phyloP scores from a whole-genome alignment of 2,113 vertebrate genomes.

The Panthera tigris region DNA sequence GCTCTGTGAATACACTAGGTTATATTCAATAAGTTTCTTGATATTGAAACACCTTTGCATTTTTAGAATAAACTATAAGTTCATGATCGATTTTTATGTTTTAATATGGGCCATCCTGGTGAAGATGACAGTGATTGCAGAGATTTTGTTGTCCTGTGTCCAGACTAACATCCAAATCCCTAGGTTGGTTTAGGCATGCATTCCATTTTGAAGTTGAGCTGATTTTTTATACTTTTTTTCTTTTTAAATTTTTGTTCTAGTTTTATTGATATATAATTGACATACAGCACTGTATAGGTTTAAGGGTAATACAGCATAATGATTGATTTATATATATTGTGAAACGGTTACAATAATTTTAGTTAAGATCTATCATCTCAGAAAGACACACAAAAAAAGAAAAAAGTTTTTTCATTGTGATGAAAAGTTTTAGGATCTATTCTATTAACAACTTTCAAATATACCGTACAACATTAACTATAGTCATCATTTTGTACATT shows the following conservation, averaged over 20 bases:
- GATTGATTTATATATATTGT: too few species aligned
- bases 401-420: too few species aligned
- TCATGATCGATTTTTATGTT: background rate
- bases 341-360: too few species aligned
- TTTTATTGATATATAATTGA: too few species aligned
- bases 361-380: too few species aligned
- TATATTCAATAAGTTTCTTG: background rate
- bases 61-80: background rate
- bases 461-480: too few species aligned
- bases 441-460: too few species aligned
- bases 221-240: background rate
- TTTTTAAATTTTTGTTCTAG: background rate
- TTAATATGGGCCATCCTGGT: background rate
- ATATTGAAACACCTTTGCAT: background rate
- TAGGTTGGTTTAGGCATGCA: background rate
- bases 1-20: background rate
- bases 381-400: too few species aligned
- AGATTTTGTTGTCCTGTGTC: background rate
- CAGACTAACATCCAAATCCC: background rate
- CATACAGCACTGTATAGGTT: too few species aligned
- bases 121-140: background rate
- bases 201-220: background rate
- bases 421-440: too few species aligned
- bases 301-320: too few species aligned
- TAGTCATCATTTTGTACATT: too few species aligned